These are phyloP conservation scores for Odocoileus hemionus DNA, from an alignment of 2,113 vertebrate species.

Conservation along the genomic window DNA sequence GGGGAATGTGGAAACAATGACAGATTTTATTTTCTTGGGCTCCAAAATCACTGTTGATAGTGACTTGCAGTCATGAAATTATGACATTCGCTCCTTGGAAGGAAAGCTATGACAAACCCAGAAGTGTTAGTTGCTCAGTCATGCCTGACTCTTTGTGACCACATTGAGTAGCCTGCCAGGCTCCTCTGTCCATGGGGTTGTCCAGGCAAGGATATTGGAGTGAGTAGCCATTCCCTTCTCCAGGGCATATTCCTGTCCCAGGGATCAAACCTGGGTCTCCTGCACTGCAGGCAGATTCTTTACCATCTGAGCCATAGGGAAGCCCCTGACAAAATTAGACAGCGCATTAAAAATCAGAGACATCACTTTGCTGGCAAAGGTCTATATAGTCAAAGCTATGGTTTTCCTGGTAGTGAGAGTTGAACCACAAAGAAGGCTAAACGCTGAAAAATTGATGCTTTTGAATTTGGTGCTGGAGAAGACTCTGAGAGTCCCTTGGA, in stretches of 20 bases:
- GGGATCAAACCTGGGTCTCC: background rate
- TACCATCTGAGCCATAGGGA: background rate
- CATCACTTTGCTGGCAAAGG: background rate
- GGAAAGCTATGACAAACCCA: background rate
- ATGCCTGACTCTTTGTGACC: background rate
- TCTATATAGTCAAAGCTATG: background rate
- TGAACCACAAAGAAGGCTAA: background rate
- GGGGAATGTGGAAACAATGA: background rate
- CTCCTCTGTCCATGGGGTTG: background rate
- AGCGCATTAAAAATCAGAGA: background rate
- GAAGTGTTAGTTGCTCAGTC: background rate
- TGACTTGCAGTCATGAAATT: background rate
- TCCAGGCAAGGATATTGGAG: background rate
- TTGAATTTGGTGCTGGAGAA: background rate
- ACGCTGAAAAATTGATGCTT: background rate
- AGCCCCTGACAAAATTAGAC: background rate
- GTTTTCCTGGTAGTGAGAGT: background rate
- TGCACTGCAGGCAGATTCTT: background rate
- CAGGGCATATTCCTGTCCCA: background rate
- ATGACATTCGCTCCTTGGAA: background rate
- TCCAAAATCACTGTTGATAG: background rate
- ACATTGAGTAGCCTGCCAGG: background rate
- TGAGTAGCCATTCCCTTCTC: background rate
- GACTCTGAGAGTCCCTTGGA: background rate
- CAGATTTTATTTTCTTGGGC: background rate